Conservation (phyloP, 2,797 vertebrate genomes). For the Sebastiscus albofasciatus region DNA sequence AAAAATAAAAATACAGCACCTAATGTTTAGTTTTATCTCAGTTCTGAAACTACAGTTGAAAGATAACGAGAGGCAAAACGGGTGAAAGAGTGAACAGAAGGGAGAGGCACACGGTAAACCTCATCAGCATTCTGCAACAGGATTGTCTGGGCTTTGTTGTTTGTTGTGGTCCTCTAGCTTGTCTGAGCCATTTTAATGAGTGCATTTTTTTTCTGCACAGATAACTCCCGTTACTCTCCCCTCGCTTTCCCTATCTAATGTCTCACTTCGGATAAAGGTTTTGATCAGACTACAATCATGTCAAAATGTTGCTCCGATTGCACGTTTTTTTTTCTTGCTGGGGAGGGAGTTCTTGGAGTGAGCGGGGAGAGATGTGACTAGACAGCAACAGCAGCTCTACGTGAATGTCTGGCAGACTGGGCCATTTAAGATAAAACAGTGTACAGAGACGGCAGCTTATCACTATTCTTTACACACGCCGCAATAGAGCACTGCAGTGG, state of each 20-base stretch:
- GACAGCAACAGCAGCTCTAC: slow-evolving; percentile 71
- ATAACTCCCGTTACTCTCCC: slow-evolving; percentile 42
- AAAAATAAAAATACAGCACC: not conserved
- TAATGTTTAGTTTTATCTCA: slow-evolving; percentile 32
- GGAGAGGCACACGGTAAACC: slow-evolving; percentile 53
- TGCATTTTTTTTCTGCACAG: slow-evolving; percentile 42
- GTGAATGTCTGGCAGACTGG: slow-evolving; percentile 74
- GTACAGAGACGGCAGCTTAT: slow-evolving; percentile 67
- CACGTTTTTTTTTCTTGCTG: slow-evolving; percentile 11
- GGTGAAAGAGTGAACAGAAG: slow-evolving; percentile 31
- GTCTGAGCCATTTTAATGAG: slow-evolving; percentile 77
- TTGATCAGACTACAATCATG: slow-evolving; percentile 66
- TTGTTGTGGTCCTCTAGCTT: slow-evolving; percentile 72
- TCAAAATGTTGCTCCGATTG: slow-evolving; percentile 63
- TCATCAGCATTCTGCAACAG: slow-evolving; percentile 80
- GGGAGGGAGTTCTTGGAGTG: slow-evolving; percentile 43
- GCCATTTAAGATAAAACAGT: slow-evolving; percentile 71
- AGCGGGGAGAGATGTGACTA: slow-evolving; percentile 64
- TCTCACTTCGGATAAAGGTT: slow-evolving; percentile 62
- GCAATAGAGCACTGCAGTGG: slow-evolving; percentile 71
- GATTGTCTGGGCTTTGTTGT: slow-evolving; percentile 77
- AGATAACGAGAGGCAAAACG: slow-evolving; percentile 12
- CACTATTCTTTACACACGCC: slow-evolving; percentile 77
- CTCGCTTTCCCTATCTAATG: slow-evolving; percentile 41
- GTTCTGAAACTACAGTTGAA: slow-evolving; percentile 38